Conservation (phyloP, 2,888 invertebrate genomes). For the Tubulanus polymorphus region DNA sequence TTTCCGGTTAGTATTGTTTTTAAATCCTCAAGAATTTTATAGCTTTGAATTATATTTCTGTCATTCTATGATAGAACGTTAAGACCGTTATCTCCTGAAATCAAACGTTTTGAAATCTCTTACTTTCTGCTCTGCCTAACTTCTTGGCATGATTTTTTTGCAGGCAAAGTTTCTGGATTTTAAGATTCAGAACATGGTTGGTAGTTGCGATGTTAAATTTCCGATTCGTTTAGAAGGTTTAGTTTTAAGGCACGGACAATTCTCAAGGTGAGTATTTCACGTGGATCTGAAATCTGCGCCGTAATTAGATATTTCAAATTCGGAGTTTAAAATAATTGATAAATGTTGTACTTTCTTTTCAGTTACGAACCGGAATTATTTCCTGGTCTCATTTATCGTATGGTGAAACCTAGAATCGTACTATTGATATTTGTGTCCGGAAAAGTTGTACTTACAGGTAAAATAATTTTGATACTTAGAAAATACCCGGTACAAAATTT, state of each 20-base stretch:
- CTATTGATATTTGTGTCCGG: slow-evolving; percentile 98
- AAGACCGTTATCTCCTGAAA: no score
- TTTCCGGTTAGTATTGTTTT: slow-evolving; percentile 62
- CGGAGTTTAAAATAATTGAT: not conserved
- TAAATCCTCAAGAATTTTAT: no score
- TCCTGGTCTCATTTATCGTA: slow-evolving; percentile 96
- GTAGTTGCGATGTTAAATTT: slow-evolving; percentile 81
- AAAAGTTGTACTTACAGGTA: slow-evolving; percentile 88
- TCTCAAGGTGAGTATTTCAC: slow-evolving; percentile 58
- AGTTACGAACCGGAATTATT: slow-evolving; percentile 98
- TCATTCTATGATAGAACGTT: no score
- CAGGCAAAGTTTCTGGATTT: slow-evolving; percentile 74
- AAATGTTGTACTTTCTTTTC: slow-evolving; percentile 24
- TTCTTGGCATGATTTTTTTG: slow-evolving; percentile 19
- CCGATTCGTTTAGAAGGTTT: slow-evolving; percentile 76
- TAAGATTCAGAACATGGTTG: slow-evolving; percentile 83
- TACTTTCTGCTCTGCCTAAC: no score
- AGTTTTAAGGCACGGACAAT: slow-evolving; percentile 77
- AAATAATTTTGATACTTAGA: not conserved
- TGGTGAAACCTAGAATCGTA: slow-evolving; percentile 94
- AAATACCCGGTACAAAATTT: not conserved
- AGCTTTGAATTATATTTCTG: no score
- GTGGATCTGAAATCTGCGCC: not conserved
- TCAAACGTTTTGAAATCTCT: no score
- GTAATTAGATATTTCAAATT: not conserved